Evolutionary conservation across 2,797 vertebrate species (phyloP).

Genomic region (Phoebastria nigripes): DNA sequence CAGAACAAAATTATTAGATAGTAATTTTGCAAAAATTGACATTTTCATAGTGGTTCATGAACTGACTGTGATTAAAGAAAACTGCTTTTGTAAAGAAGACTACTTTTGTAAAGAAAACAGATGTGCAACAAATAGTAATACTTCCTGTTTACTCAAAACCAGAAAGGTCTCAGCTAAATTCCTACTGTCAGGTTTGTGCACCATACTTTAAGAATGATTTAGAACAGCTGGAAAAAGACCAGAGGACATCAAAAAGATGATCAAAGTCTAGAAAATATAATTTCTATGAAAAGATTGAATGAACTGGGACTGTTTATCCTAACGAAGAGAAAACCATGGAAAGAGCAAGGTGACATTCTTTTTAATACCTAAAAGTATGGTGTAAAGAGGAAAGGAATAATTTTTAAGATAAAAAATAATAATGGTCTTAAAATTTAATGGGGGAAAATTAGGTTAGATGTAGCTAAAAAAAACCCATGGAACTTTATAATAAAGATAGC

Average conservation of each 20-base stretch:
- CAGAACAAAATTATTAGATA: neutral
- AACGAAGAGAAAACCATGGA: neutral
- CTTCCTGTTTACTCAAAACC: neutral
- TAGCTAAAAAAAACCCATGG: rapidly evolving
- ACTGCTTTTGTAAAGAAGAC: neutral
- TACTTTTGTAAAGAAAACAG: neutral
- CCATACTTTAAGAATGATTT: neutral
- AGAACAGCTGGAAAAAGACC: neutral
- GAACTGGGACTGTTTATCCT: neutral
- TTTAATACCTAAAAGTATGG: neutral
- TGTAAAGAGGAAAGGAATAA: neutral
- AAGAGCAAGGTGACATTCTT: neutral
- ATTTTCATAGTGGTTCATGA: neutral
- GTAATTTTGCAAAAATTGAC: neutral
- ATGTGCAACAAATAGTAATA: neutral
- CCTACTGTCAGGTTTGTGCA: neutral
- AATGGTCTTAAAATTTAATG: neutral
- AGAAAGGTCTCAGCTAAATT: neutral
- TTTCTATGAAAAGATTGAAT: neutral
- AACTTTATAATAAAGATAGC: neutral
- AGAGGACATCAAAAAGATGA: neutral
- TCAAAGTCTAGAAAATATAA: neutral
- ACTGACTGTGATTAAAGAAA: neutral
- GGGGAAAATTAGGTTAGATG: neutral
- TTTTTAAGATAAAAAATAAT: neutral